Evolutionary conservation across 30 jellyfish, hydroid and myxozoan species (phyloP).

Genomic region (Cassiopea xamachana): DNA sequence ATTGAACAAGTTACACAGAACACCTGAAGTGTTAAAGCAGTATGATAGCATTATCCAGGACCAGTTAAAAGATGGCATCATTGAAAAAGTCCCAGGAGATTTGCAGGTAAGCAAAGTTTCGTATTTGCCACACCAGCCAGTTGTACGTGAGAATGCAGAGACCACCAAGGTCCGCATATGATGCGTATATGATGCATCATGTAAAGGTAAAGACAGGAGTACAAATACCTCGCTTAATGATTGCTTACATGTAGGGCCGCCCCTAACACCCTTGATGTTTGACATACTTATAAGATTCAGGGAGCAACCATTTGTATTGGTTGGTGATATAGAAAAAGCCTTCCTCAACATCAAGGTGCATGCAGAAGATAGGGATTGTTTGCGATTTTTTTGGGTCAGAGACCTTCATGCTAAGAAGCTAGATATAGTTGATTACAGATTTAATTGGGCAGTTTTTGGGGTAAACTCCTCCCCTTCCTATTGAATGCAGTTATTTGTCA

Average conservation of each 20-base stretch:
- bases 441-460: conserved; percentile 37
- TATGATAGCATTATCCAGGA: background rate
- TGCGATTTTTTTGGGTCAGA: conserved; percentile 20
- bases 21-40: background rate
- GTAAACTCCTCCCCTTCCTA: conserved; percentile 34
- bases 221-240: conserved; percentile 11
- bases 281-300: conserved; percentile 16
- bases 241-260: conserved; percentile 29
- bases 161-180: background rate
- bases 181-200: background rate
- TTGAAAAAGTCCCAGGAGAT: background rate
- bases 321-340: conserved; percentile 25
- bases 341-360: conserved; percentile 13
- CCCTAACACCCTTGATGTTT: conserved; percentile 14
- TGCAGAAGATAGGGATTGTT: conserved; percentile 24
- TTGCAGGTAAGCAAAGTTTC: background rate
- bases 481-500: conserved; percentile 36
- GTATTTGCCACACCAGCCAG: conserved; percentile 63
- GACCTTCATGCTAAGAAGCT: background rate
- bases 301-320: background rate
- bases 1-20: background rate
- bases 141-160: background rate
- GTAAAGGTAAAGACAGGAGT: background rate
- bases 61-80: background rate
- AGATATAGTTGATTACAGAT: background rate